Conservation (phyloP, 1,140 invertebrate genomes). For the Neuroterus valhalla region DNA sequence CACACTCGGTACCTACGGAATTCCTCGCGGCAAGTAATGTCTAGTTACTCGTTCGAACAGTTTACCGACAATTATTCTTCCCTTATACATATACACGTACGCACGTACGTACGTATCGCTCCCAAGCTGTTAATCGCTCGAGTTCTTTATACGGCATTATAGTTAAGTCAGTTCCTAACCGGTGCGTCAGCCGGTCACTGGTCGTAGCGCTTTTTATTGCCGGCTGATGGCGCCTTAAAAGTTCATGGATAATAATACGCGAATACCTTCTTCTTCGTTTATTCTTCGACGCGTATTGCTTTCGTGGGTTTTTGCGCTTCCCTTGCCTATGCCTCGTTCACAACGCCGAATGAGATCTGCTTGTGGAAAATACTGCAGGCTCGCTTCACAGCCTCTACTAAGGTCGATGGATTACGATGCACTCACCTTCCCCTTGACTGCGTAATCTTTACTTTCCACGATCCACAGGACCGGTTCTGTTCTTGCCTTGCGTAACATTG, state of each 20-base stretch:
- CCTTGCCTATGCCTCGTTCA: conserved; percentile 21
- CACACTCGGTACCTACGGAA: conserved; percentile 43
- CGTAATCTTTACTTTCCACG: conserved; percentile 27
- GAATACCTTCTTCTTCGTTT: conserved; percentile 45
- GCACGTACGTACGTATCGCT: conserved; percentile 40
- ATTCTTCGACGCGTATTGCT: conserved; percentile 39
- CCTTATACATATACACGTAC: conserved; percentile 40
- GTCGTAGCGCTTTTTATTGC: conserved; percentile 53
- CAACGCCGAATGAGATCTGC: conserved; percentile 31
- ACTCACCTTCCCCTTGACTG: conserved; percentile 25
- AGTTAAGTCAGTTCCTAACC: conserved; percentile 39
- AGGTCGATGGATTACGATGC: conserved; percentile 27
- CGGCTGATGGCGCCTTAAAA: conserved; percentile 62
- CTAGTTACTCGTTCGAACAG: conserved; percentile 61
- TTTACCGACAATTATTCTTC: conserved; percentile 64
- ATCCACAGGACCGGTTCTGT: neutral
- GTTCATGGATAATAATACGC: conserved; percentile 62
- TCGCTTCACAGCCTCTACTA: conserved; percentile 11
- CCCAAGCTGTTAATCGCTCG: conserved; percentile 64
- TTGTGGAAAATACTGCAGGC: neutral
- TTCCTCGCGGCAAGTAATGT: conserved; percentile 51
- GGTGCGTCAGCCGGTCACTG: conserved; percentile 34
- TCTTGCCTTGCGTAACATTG: conserved; percentile 31
- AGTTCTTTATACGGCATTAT: conserved; percentile 61
- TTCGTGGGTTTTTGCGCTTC: conserved; percentile 37